Evolutionary conservation across 2,113 vertebrate species (phyloP).

Genomic region (Ictalurus punctatus): DNA sequence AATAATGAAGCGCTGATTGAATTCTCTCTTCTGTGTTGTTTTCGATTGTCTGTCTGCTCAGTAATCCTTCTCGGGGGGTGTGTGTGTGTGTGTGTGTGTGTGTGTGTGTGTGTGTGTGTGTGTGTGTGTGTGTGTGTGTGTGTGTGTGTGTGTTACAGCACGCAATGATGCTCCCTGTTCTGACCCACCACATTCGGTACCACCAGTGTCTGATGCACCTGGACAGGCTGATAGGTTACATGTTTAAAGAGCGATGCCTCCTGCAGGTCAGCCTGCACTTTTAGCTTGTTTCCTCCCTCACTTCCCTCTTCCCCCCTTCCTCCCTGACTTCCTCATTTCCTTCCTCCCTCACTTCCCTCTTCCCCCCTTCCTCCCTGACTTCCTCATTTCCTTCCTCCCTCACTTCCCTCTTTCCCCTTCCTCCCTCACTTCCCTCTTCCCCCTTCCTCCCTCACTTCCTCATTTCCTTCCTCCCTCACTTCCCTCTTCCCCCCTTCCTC

Average conservation of each 20-base stretch:
- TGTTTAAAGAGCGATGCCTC: slow-evolving; percentile 93
- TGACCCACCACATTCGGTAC: slow-evolving; percentile 99
- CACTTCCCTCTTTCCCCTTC: too few relatives aligned
- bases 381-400: neutral
- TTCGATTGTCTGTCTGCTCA: slow-evolving; percentile 26
- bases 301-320: neutral
- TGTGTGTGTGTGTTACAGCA: slow-evolving; percentile 74
- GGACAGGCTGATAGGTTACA: slow-evolving; percentile 92
- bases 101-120: neutral
- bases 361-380: neutral
- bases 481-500: too few relatives aligned
- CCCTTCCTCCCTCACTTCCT: too few relatives aligned
- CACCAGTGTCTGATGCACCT: slow-evolving; percentile 98
- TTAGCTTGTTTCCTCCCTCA: too few relatives aligned
- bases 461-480: too few relatives aligned
- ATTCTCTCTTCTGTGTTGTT: slow-evolving; percentile 59
- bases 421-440: too few relatives aligned
- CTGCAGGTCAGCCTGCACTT: slow-evolving; percentile 82
- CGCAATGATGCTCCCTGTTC: slow-evolving; percentile 98
- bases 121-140: slow-evolving; percentile 1
- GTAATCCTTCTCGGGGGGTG: neutral
- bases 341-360: too few relatives aligned
- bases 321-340: neutral
- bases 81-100: neutral
- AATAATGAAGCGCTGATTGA: slow-evolving; percentile 74